Evolutionary conservation across 2,888 invertebrate genomes (phyloP).

Genomic region (Calameuta pallipes): DNA sequence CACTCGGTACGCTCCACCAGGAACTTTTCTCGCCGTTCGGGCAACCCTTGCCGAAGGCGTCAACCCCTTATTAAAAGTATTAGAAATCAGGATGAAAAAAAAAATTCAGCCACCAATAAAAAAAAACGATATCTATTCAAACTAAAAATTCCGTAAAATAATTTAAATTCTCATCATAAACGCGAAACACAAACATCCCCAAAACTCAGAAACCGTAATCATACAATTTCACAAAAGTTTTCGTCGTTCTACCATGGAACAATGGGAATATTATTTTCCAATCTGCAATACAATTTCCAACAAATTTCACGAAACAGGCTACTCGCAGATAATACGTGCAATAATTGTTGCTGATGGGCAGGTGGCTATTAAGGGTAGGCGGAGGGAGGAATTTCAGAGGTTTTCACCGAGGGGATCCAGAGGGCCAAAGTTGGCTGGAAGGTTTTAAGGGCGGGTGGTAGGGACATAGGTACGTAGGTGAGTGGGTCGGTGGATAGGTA

Average conservation of each 20-base stretch:
- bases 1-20: background rate
- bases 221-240: background rate
- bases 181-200: background rate
- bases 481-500: background rate
- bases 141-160: background rate
- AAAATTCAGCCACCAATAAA: background rate
- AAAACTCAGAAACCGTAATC: background rate
- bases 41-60: background rate
- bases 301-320: background rate
- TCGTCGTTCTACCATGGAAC: background rate
- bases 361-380: background rate
- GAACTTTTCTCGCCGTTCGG: background rate
- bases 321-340: background rate
- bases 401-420: background rate
- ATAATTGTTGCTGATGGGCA: background rate
- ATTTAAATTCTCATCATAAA: background rate
- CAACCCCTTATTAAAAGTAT: background rate
- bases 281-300: background rate
- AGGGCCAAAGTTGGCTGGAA: background rate
- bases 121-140: background rate
- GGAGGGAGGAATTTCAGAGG: background rate
- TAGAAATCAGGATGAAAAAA: background rate
- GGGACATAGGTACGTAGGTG: background rate
- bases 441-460: background rate
- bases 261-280: background rate